Percentiles rank a stretch among this genome's conserved stretches.
phyloP scores from a whole-genome alignment of 2,113 vertebrate species.

The Pangasianodon hypophthalmus region DNA sequence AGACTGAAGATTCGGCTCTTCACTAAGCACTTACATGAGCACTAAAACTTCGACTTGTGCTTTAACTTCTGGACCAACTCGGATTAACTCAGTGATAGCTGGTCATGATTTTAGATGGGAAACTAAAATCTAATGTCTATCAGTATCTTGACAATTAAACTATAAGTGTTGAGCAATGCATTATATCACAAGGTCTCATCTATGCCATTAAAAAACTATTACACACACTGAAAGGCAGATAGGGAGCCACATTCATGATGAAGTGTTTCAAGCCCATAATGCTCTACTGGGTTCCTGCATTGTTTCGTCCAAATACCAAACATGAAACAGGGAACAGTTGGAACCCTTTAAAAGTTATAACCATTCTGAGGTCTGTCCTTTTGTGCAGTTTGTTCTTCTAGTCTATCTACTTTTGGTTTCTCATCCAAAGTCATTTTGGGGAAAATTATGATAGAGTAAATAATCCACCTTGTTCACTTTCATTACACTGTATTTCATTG shows the following conservation, averaged over 20 bases:
- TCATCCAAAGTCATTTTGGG: background rate
- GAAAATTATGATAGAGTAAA: background rate
- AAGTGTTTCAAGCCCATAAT: background rate
- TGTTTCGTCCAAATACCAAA: background rate
- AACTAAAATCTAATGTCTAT: background rate
- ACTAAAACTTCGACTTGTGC: background rate
- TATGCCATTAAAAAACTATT: background rate
- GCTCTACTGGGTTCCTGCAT: background rate
- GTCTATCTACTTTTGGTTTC: background rate
- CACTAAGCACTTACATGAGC: background rate
- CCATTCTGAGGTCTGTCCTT: background rate
- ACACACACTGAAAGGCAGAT: background rate
- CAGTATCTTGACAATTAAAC: background rate
- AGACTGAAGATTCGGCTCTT: background rate
- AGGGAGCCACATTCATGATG: background rate
- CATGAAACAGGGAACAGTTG: background rate
- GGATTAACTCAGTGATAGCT: background rate
- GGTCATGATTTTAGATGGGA: background rate
- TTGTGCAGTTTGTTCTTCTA: background rate
- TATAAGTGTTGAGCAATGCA: background rate
- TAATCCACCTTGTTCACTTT: background rate
- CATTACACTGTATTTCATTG: background rate
- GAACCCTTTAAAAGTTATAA: background rate
- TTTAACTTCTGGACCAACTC: background rate
- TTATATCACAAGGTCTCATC: background rate